Evolutionary conservation across 2,888 invertebrate genomes (phyloP).

Genomic region (Hydroisotoma schaefferi): DNA sequence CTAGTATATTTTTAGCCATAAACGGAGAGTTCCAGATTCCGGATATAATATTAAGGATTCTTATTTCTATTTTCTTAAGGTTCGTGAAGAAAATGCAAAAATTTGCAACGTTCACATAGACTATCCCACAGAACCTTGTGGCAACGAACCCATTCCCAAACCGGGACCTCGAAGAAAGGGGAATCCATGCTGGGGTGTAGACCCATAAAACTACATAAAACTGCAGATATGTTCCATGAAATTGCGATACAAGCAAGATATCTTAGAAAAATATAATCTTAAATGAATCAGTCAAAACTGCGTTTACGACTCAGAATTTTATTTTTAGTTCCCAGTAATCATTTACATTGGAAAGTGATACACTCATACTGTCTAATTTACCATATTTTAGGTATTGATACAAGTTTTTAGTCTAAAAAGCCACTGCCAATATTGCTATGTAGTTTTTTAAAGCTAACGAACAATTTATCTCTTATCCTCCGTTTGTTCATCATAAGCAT

Average conservation of each 20-base stretch:
- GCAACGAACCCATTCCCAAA: not conserved
- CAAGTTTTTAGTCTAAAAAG: too few species aligned
- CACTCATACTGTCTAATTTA: not conserved
- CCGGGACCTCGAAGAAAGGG: conserved; percentile 14
- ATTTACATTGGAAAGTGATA: not conserved
- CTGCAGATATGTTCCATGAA: not conserved
- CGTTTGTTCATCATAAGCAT: too few species aligned
- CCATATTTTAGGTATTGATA: too few species aligned
- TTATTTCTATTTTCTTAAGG: too few species aligned
- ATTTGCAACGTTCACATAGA: conserved; percentile 11
- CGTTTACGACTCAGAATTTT: too few species aligned
- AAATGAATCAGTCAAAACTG: too few species aligned
- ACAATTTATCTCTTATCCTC: too few species aligned
- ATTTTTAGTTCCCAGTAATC: too few species aligned
- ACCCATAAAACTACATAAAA: conserved; percentile 20
- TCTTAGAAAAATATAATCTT: too few species aligned
- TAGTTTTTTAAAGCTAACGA: too few species aligned
- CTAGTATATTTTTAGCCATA: not conserved
- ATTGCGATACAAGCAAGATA: not conserved
- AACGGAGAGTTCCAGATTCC: not conserved
- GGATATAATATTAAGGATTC: not conserved
- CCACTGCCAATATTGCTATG: too few species aligned
- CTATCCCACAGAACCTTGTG: conserved; percentile 8
- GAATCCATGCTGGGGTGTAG: conserved; percentile 37
- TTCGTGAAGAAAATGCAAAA: conserved; percentile 31